Conservation (phyloP, 1,140 invertebrate genomes). For the Trypoxylus dichotomus region DNA sequence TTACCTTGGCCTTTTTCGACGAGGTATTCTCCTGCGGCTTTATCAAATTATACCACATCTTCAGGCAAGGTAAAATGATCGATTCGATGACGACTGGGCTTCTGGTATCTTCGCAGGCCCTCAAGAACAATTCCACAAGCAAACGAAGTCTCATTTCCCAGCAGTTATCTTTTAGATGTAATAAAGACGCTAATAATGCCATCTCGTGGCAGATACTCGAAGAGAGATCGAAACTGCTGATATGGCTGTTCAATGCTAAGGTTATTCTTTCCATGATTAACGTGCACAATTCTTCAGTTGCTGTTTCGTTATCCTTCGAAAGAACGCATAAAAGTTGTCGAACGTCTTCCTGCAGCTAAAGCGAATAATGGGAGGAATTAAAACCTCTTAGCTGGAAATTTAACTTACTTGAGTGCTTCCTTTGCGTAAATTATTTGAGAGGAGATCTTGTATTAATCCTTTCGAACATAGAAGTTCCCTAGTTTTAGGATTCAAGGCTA, state of each 20-base stretch:
- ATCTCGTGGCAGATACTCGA: conserved; percentile 85
- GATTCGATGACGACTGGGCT: conserved; percentile 77
- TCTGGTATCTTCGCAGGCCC: conserved; percentile 70
- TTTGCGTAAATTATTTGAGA: conserved; percentile 86
- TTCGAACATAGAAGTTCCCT: conserved; percentile 80
- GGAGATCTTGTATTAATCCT: conserved; percentile 86
- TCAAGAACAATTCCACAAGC: conserved; percentile 82
- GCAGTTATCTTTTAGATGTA: conserved; percentile 91
- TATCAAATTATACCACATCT: conserved; percentile 79
- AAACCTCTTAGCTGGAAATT: not conserved
- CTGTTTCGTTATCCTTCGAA: conserved; percentile 85
- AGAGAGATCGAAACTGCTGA: conserved; percentile 66
- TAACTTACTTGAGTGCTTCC: conserved; percentile 63
- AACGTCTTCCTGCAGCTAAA: conserved; percentile 80
- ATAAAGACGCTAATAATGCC: conserved; percentile 80
- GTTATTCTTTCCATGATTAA: conserved; percentile 82
- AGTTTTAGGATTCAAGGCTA: conserved; percentile 81
- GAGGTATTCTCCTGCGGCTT: conserved; percentile 64
- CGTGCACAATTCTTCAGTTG: conserved; percentile 83
- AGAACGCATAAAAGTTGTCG: conserved; percentile 85
- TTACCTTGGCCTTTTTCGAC: conserved; percentile 59
- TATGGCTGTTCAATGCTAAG: conserved; percentile 66
- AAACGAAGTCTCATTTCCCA: conserved; percentile 93
- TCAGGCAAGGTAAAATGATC: conserved; percentile 79
- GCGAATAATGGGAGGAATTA: conserved; percentile 29